Base-by-base conservation (phyloP, 2,113 vertebrate genomes). In the Syngnathoides biaculeatus region DNA sequence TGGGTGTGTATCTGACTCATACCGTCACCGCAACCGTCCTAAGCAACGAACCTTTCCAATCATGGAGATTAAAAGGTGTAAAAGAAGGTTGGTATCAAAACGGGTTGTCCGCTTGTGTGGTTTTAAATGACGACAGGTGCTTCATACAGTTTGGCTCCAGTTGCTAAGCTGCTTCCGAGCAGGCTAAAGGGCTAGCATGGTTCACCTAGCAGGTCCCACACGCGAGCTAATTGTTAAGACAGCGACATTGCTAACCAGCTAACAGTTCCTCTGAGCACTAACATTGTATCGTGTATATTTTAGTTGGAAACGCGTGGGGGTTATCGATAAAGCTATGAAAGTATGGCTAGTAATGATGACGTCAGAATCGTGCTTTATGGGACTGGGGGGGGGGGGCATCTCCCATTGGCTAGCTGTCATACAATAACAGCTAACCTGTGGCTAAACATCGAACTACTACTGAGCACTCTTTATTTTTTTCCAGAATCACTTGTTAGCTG, bases 111-210 rank as follows among this genome's bases (percentile, higher is more conserved):
- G 15, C 13, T 35, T 43, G 4, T 0, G 9, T 3, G 13, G 22
- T 17, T 20, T 62, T 10, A 15, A 62, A 4, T 3, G 22, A 14
- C 3, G 8, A 3, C 9, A 39, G 9, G 6, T 10, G 3, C 2
- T 35, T 22, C 2, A 4, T 61, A 14, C 27, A 3, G 20, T 60
- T 65, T 64, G 76, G 65, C 75, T 11, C 0, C 0, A 4, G 38
- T 13, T 38, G 78, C 77, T 74, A 76, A 78, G 63, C 69, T 84
- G 67, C 81, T 75, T 80, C 79, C 82, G 74, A 22, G 11, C n/a
- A 59, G 70, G 87, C 84, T 87, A 87, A 82, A 7, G 14, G 8
- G 22, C 9, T 65, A 48, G 55, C 71, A 68, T 68, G 77, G 42
- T 72, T 80, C 38, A 64, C 61, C 50, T 65, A 8, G 50, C 17